Evolutionary conservation across 2,113 vertebrate species (phyloP).

Genomic region (Camelus dromedarius): DNA sequence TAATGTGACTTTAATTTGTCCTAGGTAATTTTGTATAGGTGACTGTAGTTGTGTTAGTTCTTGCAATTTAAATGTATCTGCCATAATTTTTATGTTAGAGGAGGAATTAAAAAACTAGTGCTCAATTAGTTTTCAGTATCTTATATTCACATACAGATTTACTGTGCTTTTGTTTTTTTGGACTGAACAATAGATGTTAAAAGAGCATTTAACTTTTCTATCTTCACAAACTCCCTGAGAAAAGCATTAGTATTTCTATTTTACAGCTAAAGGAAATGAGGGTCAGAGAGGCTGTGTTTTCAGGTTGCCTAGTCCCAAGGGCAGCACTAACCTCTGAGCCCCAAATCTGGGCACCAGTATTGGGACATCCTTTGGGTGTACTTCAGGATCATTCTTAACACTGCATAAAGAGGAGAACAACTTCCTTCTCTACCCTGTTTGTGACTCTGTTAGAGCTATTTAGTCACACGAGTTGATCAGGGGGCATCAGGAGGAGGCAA

Average conservation of each 20-base stretch:
- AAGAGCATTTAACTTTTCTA: background rate
- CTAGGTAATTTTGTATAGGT: background rate
- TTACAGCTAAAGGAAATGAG: background rate
- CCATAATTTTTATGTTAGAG: background rate
- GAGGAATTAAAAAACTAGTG: background rate
- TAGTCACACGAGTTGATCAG: background rate
- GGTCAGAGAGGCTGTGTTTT: background rate
- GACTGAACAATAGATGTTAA: background rate
- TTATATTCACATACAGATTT: background rate
- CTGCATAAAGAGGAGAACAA: background rate
- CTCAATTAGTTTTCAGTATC: background rate
- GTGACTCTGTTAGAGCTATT: background rate
- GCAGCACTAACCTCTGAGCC: background rate
- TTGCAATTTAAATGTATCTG: constrained; percentile 21
- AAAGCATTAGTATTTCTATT: background rate
- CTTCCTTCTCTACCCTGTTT: background rate
- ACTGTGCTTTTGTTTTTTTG: background rate
- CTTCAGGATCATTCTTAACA: background rate
- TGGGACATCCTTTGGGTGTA: background rate
- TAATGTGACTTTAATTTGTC: background rate
- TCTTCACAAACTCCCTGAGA: background rate
- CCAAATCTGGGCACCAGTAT: background rate
- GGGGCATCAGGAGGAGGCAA: background rate
- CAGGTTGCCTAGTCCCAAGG: background rate
- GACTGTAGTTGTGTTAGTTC: background rate